A percentile compares a stretch with the other conserved stretches of the same genome.
These are phyloP conservation scores for Acipenser oxyrinchus DNA, from an alignment of 2,797 vertebrate species.

Conservation along the genomic window DNA sequence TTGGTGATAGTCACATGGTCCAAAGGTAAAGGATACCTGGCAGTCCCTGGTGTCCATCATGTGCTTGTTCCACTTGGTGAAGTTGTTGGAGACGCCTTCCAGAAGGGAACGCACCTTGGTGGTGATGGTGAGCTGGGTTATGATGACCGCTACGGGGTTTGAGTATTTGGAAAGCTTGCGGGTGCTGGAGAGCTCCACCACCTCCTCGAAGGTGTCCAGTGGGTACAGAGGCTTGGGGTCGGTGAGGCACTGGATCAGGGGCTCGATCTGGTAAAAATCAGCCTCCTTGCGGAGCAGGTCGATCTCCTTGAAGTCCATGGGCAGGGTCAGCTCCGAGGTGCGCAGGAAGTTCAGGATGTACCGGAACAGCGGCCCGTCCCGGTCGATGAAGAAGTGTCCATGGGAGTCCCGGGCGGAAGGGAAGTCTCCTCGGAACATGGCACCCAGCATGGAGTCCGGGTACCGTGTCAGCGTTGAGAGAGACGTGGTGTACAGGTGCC, in stretches of 20 bases:
- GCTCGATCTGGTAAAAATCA: constrained; percentile 97
- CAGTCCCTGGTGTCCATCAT: constrained; percentile 99
- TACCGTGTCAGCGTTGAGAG: constrained; percentile 90
- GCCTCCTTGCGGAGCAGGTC: constrained; percentile 94
- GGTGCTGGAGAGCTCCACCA: constrained; percentile 94
- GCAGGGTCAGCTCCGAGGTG: constrained; percentile 91
- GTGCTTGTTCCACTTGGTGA: constrained; percentile 98
- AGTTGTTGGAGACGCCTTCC: constrained; percentile 92
- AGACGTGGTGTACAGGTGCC: constrained; percentile 91
- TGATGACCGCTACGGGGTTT: constrained; percentile 94
- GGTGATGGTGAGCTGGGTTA: constrained; percentile 92
- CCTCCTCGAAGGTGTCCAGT: constrained; percentile 90
- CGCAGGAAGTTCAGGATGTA: constrained; percentile 95
- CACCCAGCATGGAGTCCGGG: constrained; percentile 96
- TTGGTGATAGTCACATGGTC: constrained; percentile 96
- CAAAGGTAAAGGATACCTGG: constrained; percentile 97
- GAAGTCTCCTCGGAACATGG: constrained; percentile 96
- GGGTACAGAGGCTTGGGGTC: constrained; percentile 94
- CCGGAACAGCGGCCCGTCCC: constrained; percentile 92
- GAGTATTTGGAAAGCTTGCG: constrained; percentile 97
- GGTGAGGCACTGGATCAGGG: constrained; percentile 87
- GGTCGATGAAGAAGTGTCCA: constrained; percentile 96
- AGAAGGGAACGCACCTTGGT: constrained; percentile 89
- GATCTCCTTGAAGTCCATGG: constrained; percentile 89
- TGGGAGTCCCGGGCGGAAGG: constrained; percentile 88